Percentiles rank a stretch among this genome's conserved stretches.
Evolutionary conservation across 2,888 invertebrate genomes (phyloP).

Genomic region (Melanchra persicariae): DNA sequence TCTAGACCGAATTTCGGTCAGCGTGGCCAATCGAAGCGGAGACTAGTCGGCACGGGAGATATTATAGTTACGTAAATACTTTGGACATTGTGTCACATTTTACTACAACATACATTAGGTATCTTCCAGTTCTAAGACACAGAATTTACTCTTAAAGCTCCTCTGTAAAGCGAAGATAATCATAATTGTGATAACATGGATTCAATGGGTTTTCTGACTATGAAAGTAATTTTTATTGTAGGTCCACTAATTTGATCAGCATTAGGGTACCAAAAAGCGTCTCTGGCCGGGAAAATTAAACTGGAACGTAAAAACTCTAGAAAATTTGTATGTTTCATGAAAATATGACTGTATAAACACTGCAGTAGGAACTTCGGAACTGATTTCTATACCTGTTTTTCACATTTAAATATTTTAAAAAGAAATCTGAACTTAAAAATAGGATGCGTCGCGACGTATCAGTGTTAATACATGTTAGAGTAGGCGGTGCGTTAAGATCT

Average conservation of each 20-base stretch:
- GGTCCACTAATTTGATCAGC: not conserved
- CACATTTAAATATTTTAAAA: constrained; percentile 12
- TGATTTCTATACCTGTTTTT: not conserved
- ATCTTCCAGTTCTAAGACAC: no score
- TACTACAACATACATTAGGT: no score
- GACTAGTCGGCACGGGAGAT: no score
- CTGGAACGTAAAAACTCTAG: not conserved
- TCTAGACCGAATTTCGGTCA: no score
- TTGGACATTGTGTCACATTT: no score
- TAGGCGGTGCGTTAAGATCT: constrained; percentile 84
- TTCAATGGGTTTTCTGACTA: no score
- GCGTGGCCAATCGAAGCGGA: no score
- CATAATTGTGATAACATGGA: not conserved
- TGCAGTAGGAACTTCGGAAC: not conserved
- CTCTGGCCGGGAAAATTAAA: not conserved
- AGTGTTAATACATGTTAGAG: constrained; percentile 76
- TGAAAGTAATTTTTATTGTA: not conserved
- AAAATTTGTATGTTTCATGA: not conserved
- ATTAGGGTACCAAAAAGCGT: no score
- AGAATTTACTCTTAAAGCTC: no score
- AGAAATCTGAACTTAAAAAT: constrained; percentile 58
- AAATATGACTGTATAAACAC: not conserved
- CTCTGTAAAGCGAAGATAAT: not conserved
- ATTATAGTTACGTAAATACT: no score
- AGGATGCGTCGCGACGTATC: constrained; percentile 77